Base-by-base conservation (phyloP, 2,888 invertebrate genomes). In the Drosophila putrida region DNA sequence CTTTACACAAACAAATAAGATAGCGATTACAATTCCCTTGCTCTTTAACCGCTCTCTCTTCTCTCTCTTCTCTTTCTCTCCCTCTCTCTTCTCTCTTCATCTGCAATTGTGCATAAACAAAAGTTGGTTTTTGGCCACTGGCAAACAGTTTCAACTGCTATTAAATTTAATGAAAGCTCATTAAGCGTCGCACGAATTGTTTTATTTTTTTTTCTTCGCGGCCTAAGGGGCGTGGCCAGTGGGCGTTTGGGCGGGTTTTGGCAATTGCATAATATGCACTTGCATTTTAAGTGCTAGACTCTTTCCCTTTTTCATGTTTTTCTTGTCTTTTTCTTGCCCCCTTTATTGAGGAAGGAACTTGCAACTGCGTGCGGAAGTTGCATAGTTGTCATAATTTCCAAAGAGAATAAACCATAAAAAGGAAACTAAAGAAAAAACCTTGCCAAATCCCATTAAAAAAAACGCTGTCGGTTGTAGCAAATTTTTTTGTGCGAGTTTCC, bases 91-190 rank as follows among this genome's bases (percentile, higher is more conserved):
- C 31, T 8, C 31, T 8, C 28, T 4, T 4, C 28, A 28, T 2
- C 28, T 43, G 43, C 6, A 66, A 35, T 58, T 55, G 57, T 33
- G 49, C 63, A 55, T 49, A 49, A 51, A 36, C 53, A 43, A 61
- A 61, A 62, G 47, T 49, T 66, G 35, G 25, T 54, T 53, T 33
- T 46, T 36, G 57, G 55, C 43, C 35, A 41, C 31, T 60, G 59
- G 63, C 73, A 80, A 69, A 68, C 66, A 72, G 63, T 71, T 90
- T 60, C 83, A 80, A 72, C 78, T 83, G 84, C 86, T 89, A 89
- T 89, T 89, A 89, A 89, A 74, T 79, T 88, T 82, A 89, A 89
- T 89, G 88, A 75, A 75, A 78, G 78, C 80, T 82, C 81, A 86
- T 88, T 89, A 89, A 78, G 83, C 58, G 74, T 43, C 35, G 25